These are phyloP conservation scores for Drepana falcataria DNA, from an alignment of 2,888 invertebrate species.

Conservation along the genomic window DNA sequence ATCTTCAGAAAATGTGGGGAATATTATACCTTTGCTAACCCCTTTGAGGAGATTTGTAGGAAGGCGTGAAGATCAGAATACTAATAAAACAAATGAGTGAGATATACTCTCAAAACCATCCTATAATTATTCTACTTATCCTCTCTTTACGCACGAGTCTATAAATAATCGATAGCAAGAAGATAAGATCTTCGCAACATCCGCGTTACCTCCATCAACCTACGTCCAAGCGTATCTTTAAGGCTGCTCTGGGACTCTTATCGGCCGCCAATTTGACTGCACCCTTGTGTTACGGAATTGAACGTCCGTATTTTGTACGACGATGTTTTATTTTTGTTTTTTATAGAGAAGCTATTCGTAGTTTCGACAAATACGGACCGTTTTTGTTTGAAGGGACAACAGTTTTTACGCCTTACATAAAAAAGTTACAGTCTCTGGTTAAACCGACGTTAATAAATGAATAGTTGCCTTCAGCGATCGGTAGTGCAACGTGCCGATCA, in stretches of 20 bases:
- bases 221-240: constrained; percentile 28
- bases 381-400: background rate
- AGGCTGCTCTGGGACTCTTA: constrained; percentile 25
- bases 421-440: background rate
- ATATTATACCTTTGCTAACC: too few species aligned
- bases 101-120: background rate
- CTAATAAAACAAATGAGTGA: too few species aligned
- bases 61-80: too few species aligned
- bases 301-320: constrained; percentile 12
- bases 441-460: background rate
- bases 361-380: background rate
- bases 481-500: too few species aligned
- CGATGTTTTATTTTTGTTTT: background rate
- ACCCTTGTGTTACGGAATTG: constrained; percentile 37
- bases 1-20: too few species aligned
- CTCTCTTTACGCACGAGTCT: background rate
- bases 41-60: too few species aligned
- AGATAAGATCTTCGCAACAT: constrained; percentile 21
- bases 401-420: background rate
- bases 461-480: background rate
- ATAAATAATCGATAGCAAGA: constrained; percentile 1
- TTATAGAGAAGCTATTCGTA: background rate
- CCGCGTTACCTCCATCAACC: constrained; percentile 39
- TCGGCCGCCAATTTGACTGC: constrained; percentile 33
- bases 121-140: background rate